Evolutionary conservation across 1,140 invertebrate species (phyloP).

Genomic region (Drosophila santomea): DNA sequence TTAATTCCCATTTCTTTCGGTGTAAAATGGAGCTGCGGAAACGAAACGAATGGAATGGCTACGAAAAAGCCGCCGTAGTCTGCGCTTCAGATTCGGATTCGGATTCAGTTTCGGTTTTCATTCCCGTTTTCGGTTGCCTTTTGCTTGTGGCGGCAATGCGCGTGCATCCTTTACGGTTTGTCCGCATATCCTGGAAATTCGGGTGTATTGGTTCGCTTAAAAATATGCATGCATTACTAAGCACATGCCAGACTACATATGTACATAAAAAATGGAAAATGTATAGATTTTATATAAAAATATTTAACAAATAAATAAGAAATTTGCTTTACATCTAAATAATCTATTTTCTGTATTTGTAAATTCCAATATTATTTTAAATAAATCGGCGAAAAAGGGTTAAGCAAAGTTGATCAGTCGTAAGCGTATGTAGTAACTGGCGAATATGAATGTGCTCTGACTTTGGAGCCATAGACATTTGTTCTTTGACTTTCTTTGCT

Average conservation of each 20-base stretch:
- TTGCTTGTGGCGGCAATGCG: conserved; percentile 51
- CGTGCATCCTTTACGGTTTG: conserved; percentile 44
- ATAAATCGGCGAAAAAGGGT: neutral
- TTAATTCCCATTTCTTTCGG: neutral
- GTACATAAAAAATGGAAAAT: too few species aligned
- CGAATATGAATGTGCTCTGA: conserved; percentile 35
- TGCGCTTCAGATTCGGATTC: conserved; percentile 20
- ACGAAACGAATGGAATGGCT: conserved; percentile 6
- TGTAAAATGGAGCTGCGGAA: conserved; percentile 5
- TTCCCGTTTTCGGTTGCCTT: conserved; percentile 43
- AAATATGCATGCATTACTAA: neutral
- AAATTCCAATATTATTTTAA: neutral
- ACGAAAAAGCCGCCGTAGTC: neutral
- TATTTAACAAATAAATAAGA: neutral
- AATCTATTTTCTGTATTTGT: neutral
- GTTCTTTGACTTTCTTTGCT: conserved; percentile 80
- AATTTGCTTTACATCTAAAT: neutral
- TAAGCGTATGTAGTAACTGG: neutral
- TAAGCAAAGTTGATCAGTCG: neutral
- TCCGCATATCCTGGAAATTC: conserved; percentile 22
- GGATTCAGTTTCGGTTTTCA: conserved; percentile 24
- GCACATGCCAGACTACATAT: neutral
- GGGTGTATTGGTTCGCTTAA: neutral
- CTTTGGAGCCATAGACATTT: conserved; percentile 66
- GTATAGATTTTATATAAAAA: neutral